These are phyloP conservation scores for Neuroterus valhalla DNA, from an alignment of 1,140 invertebrate genomes.

Conservation along the genomic window DNA sequence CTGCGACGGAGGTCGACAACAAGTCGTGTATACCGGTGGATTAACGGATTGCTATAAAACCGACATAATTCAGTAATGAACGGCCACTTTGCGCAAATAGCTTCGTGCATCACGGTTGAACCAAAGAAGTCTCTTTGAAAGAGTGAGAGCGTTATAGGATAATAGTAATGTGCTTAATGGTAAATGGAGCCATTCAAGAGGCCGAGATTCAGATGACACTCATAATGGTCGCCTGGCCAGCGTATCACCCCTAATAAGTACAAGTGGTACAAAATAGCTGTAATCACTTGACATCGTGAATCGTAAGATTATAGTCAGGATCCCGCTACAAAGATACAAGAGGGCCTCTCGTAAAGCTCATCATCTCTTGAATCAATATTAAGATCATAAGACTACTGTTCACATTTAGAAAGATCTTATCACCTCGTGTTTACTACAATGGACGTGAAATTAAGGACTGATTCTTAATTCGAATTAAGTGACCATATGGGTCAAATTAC, in stretches of 20 bases:
- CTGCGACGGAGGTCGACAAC: slow-evolving; percentile 61
- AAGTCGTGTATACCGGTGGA: slow-evolving; percentile 45
- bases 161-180: slow-evolving; percentile 76
- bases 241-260: slow-evolving; percentile 75
- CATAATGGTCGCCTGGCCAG: slow-evolving; percentile 69
- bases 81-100: slow-evolving; percentile 74
- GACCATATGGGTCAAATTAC: no score
- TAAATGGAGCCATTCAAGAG: slow-evolving; percentile 75
- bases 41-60: slow-evolving; percentile 71
- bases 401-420: no score
- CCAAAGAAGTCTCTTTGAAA: slow-evolving; percentile 69
- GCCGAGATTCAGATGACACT: slow-evolving; percentile 73
- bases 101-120: slow-evolving; percentile 69
- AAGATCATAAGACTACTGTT: neutral
- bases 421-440: no score
- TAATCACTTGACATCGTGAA: slow-evolving; percentile 71
- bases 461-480: no score
- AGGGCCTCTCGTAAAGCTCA: slow-evolving; percentile 25
- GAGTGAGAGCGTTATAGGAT: slow-evolving; percentile 72
- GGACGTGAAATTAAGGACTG: no score
- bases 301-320: slow-evolving; percentile 67
- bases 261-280: slow-evolving; percentile 76
- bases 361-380: neutral
- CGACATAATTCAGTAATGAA: slow-evolving; percentile 74
- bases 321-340: slow-evolving; percentile 54